These are phyloP conservation scores for Erinaceus europaeus DNA, from an alignment of 2,113 vertebrate species.

Conservation along the genomic window DNA sequence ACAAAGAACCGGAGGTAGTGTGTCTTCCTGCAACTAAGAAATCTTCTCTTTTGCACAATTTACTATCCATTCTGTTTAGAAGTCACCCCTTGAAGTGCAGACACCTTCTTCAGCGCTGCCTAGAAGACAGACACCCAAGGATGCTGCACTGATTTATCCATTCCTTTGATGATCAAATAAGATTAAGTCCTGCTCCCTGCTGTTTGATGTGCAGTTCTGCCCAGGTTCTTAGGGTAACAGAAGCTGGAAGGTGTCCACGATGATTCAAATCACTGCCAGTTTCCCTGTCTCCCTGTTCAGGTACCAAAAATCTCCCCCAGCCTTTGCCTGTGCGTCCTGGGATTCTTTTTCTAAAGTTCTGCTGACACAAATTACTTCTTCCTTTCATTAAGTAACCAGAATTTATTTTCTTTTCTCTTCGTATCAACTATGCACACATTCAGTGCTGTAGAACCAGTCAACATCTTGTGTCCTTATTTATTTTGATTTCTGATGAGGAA, in stretches of 20 bases:
- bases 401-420: slow-evolving; percentile 77
- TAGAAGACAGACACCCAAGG: neutral
- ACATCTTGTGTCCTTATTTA: slow-evolving; percentile 52
- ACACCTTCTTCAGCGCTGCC: neutral
- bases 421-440: slow-evolving; percentile 42
- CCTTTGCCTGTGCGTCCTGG: neutral
- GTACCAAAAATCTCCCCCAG: neutral
- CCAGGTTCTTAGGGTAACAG: neutral
- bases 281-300: neutral
- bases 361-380: slow-evolving; percentile 72
- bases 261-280: fast-evolving
- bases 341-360: slow-evolving; percentile 60
- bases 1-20: too few relatives aligned
- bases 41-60: neutral
- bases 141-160: neutral
- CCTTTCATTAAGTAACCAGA: slow-evolving; percentile 60
- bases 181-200: neutral
- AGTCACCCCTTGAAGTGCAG: neutral
- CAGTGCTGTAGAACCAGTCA: slow-evolving; percentile 11
- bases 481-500: slow-evolving; percentile 70
- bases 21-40: neutral
- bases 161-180: slow-evolving; percentile 15
- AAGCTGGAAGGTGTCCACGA: fast-evolving
- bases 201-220: neutral
- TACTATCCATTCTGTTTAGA: neutral